A percentile compares a stretch with the other conserved stretches of the same genome.
These are phyloP conservation scores for Syrphus vitripennis DNA, from an alignment of 2,888 invertebrate species.

Conservation along the genomic window DNA sequence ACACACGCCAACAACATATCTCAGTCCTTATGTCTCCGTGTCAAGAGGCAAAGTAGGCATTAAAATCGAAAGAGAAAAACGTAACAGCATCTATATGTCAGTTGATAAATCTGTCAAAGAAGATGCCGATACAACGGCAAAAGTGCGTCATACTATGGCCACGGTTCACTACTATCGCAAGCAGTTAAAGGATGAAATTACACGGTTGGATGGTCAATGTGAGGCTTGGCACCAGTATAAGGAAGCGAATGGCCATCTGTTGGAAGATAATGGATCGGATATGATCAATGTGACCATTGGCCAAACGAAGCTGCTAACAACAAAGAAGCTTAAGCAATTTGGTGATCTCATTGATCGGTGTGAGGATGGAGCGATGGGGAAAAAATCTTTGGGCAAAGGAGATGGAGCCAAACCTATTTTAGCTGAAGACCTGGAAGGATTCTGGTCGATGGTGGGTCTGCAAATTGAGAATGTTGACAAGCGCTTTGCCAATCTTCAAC, in stretches of 20 bases:
- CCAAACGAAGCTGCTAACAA: constrained; percentile 87
- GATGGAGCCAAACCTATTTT: constrained; percentile 75
- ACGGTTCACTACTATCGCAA: constrained; percentile 77
- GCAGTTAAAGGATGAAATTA: constrained; percentile 81
- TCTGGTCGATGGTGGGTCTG: constrained; percentile 85
- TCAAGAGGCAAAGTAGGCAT: constrained; percentile 83
- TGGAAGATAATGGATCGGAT: constrained; percentile 79
- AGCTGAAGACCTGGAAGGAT: constrained; percentile 87
- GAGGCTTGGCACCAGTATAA: constrained; percentile 81
- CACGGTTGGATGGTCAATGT: constrained; percentile 81
- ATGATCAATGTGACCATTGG: constrained; percentile 87
- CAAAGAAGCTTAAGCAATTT: constrained; percentile 89
- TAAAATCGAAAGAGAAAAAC: constrained; percentile 80
- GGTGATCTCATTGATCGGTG: constrained; percentile 82
- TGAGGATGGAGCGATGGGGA: constrained; percentile 74
- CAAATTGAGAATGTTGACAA: constrained; percentile 79
- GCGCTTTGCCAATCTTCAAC: constrained; percentile 76
- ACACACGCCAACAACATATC: constrained; percentile 73
- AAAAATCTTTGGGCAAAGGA: constrained; percentile 65
- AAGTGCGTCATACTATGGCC: constrained; percentile 73
- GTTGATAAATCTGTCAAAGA: constrained; percentile 13
- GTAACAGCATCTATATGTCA: constrained; percentile 76
- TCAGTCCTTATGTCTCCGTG: constrained; percentile 82
- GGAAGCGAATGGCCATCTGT: constrained; percentile 76
- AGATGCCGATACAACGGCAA: not conserved